Percentiles rank a stretch among this genome's conserved stretches.
Evolutionary conservation across 2,113 vertebrate species (phyloP).

Genomic region (Grammomys surdaster): DNA sequence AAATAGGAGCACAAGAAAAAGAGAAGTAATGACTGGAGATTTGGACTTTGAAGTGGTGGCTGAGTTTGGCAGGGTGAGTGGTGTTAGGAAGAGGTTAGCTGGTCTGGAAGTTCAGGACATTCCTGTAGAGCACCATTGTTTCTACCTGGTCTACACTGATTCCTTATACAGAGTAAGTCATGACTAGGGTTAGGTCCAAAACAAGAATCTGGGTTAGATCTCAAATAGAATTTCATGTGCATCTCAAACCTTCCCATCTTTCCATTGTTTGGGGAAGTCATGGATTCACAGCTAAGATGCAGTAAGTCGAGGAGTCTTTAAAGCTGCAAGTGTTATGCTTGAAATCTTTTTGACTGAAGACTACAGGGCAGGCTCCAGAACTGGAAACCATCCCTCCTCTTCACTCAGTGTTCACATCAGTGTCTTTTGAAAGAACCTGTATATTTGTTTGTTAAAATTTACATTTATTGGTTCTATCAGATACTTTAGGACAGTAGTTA

Average conservation of each 20-base stretch:
- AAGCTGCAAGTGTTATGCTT: not conserved
- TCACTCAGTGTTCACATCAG: not conserved
- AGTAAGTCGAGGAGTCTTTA: not conserved
- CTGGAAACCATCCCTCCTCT: not conserved
- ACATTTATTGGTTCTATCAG: not conserved
- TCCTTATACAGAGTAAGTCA: not conserved
- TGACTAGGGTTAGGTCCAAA: not conserved
- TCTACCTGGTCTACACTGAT: fast-evolving
- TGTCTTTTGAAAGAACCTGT: too few relatives aligned
- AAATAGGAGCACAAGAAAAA: not conserved
- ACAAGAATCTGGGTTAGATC: not conserved
- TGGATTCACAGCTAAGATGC: not conserved
- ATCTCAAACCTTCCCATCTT: too few relatives aligned
- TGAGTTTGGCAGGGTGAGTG: not conserved
- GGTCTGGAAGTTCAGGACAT: not conserved
- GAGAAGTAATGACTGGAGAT: not conserved
- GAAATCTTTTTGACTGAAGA: not conserved
- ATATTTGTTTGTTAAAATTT: not conserved
- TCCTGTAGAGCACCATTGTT: not conserved
- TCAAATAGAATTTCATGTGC: not conserved
- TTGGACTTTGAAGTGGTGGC: not conserved
- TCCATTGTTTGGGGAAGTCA: not conserved
- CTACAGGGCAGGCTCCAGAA: not conserved
- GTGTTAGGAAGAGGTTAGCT: not conserved
- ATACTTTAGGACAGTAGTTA: not conserved